Evolutionary conservation across 2,113 vertebrate genomes (phyloP), one percentile per base, ranked within the genome.

Genomic region (Ophiodon elongatus): DNA sequence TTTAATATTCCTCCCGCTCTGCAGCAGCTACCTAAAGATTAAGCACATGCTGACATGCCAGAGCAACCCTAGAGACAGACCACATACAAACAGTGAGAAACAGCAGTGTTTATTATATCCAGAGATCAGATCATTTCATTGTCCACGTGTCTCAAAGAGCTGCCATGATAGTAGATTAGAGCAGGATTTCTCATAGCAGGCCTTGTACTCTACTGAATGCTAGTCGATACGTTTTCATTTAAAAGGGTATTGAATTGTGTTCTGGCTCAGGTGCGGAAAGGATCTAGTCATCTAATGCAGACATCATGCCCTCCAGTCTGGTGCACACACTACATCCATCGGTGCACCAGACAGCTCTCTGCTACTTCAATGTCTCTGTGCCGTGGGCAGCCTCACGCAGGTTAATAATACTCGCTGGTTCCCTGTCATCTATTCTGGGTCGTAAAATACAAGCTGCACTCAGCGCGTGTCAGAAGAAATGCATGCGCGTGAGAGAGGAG

Each of bases 191-290:
- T 83, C 63, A 0, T 54, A 35, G 72, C 41, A 80, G 75, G 23
- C 39, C 73, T 54, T 57, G 52, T 59, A 33, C 29, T 79, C 75
- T 35, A 10, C 85, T 76, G 73, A 73, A 35, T 13, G 21, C 45
- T 11, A 43, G 82, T 91, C 83, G 41, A 84, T 87, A 59, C n/a
- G 4, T 87, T 86, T 77, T 77, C 71, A 86, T 85, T 83, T 71
- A 60, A 54, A 85, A 60, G 60, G 63, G 15, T 70, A 63, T 63
- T 79, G 65, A 78, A 69, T 72, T 75, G 74, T 35, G 39, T 50
- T 37, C 15, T 39, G 85, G 66, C 82, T 89, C 89, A 93, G 88
- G 86, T 92, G 92, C 47, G 68, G 45, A 67, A 60, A 63, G 63
- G 67, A 77, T 25, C 35, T 79, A 62, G 84, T 41, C 86, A 73